Conservation (phyloP, 2,888 invertebrate species). For the Syritta pipiens region DNA sequence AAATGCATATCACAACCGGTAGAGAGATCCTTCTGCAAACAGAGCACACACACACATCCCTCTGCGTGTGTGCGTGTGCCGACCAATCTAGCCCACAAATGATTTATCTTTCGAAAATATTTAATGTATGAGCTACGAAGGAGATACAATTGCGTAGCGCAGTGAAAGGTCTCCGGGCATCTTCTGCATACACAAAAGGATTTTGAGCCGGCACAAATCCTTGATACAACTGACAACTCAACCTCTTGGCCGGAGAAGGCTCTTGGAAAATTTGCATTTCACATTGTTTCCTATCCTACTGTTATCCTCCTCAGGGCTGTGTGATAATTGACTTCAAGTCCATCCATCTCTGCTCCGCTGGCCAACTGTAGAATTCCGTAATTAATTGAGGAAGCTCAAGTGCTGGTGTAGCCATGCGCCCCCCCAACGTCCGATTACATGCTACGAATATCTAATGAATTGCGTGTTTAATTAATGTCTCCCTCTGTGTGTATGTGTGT, state of each 20-base stretch:
- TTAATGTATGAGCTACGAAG: constrained; percentile 62
- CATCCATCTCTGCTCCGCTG: constrained; percentile 15
- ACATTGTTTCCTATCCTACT: too few species aligned
- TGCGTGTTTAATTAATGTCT: constrained; percentile 86
- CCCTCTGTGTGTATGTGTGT: constrained; percentile 73
- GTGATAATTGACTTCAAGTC: constrained; percentile 69
- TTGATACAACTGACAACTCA: constrained; percentile 39
- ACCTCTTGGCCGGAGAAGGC: constrained; percentile 18
- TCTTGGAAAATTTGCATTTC: constrained; percentile 59
- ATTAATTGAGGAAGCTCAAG: constrained; percentile 72
- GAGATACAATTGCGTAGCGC: constrained; percentile 39
- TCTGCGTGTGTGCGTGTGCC: constrained; percentile 14
- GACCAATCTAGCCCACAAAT: constrained; percentile 63
- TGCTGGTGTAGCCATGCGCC: constrained; percentile 60
- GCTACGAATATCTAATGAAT: constrained; percentile 83
- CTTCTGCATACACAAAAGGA: constrained; percentile 61
- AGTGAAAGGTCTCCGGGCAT: constrained; percentile 15
- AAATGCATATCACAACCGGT: constrained; percentile 47
- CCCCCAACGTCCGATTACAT: constrained; percentile 71
- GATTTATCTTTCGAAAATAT: constrained; percentile 68
- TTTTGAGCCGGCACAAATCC: constrained; percentile 50
- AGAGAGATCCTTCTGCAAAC: constrained; percentile 40
- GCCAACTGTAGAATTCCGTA: constrained; percentile 54
- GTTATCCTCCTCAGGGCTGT: constrained; percentile 15
- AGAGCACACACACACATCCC: constrained; percentile 36